Evolutionary conservation across 2,113 vertebrate species (phyloP).

Genomic region (Physeter macrocephalus): DNA sequence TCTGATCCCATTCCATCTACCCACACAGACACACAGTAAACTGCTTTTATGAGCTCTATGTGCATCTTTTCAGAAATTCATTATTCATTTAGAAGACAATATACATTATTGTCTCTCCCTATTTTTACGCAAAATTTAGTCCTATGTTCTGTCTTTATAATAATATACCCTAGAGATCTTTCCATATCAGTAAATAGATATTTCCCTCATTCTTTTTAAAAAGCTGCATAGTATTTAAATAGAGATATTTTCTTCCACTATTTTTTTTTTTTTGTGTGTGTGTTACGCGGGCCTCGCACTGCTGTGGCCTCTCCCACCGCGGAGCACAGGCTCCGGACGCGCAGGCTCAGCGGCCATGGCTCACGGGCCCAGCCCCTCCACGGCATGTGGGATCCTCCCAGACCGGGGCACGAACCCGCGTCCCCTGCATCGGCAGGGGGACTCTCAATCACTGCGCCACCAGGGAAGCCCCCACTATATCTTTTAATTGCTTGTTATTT

Average conservation of each 20-base stretch:
- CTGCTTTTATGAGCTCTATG: background rate
- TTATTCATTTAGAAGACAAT: background rate
- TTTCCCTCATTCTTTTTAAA: background rate
- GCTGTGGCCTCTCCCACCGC: no score
- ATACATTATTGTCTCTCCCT: background rate
- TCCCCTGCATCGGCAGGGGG: no score
- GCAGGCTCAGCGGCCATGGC: no score
- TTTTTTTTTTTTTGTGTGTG: no score
- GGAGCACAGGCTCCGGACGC: no score
- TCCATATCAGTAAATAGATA: background rate
- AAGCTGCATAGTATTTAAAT: background rate
- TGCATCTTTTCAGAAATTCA: background rate
- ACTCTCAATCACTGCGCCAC: no score
- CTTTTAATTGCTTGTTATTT: background rate
- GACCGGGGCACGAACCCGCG: no score
- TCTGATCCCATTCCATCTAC: background rate
- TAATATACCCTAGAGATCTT: background rate
- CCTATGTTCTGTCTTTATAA: background rate
- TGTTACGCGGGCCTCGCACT: no score
- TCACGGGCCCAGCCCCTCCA: no score
- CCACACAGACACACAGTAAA: background rate
- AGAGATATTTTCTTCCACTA: background rate
- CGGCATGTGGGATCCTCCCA: no score
- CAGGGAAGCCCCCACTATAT: no score
- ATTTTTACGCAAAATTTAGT: background rate